Evolutionary conservation across 2,888 invertebrate species (phyloP).

Genomic region (Leptinotarsa tumamoca): DNA sequence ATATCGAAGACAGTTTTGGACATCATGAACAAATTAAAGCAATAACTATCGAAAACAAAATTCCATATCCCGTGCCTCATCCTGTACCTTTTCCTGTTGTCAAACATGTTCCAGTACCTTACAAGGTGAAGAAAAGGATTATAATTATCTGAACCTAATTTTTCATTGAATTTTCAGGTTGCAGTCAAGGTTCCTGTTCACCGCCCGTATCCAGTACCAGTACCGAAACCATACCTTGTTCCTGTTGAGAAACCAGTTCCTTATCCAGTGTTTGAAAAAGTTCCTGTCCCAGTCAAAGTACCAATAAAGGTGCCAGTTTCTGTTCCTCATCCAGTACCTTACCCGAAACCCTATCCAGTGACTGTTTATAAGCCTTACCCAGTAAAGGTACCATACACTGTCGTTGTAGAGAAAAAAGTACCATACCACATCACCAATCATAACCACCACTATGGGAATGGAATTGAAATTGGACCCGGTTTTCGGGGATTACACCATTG

Average conservation of each 20-base stretch:
- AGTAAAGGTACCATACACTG: conserved; percentile 72
- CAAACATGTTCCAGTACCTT: conserved; percentile 70
- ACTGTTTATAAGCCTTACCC: conserved; percentile 71
- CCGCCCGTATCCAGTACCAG: conserved; percentile 58
- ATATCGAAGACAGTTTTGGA: conserved; percentile 37
- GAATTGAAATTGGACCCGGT: conserved; percentile 31
- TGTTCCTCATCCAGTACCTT: conserved; percentile 68
- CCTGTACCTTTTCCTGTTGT: conserved; percentile 69
- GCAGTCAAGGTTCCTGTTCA: conserved; percentile 62
- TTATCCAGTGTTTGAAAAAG: conserved; percentile 70
- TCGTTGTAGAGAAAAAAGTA: conserved; percentile 71
- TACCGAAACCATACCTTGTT: conserved; percentile 68
- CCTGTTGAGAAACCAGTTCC: conserved; percentile 72
- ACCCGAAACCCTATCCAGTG: conserved; percentile 67
- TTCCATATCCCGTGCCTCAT: conserved; percentile 67
- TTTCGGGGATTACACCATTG: conserved; percentile 32
- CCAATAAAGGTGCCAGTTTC: conserved; percentile 69
- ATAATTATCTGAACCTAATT: not conserved
- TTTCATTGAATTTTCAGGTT: conserved; percentile 34
- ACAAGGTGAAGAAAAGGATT: conserved; percentile 64
- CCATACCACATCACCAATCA: conserved; percentile 59
- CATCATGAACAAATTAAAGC: conserved; percentile 53
- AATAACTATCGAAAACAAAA: conserved; percentile 56
- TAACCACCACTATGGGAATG: conserved; percentile 46
- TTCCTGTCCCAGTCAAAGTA: conserved; percentile 65